Evolutionary conservation across 2,888 invertebrate genomes (phyloP).

Genomic region (Argyresthia albistria): DNA sequence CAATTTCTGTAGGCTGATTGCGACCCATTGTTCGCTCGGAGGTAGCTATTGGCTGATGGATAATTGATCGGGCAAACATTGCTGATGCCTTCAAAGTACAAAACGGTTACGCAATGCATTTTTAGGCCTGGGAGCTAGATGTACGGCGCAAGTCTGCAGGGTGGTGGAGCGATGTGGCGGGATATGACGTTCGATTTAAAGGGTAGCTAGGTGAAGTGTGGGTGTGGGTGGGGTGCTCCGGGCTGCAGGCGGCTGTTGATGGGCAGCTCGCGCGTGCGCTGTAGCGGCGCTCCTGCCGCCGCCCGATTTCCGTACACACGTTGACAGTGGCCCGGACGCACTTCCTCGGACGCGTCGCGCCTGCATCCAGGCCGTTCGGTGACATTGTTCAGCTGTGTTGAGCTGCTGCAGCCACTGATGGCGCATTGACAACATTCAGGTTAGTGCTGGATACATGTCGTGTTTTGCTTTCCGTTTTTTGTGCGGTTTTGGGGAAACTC

Average conservation of each 20-base stretch:
- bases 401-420: not conserved
- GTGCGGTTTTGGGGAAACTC: too few relatives aligned
- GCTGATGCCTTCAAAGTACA: conserved; percentile 14
- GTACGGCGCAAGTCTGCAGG: conserved; percentile 14
- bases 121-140: conserved; percentile 44
- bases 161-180: conserved; percentile 53
- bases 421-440: not conserved
- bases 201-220: conserved; percentile 39
- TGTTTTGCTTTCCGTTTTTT: too few relatives aligned
- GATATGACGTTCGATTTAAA: conserved; percentile 72
- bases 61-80: conserved; percentile 63
- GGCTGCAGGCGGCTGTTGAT: conserved; percentile 65
- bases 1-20: not conserved
- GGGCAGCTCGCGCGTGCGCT: conserved; percentile 70
- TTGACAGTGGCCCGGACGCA: conserved; percentile 74
- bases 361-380: conserved; percentile 20
- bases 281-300: conserved; percentile 42
- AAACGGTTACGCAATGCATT: conserved; percentile 72
- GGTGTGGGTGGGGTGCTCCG: conserved; percentile 22
- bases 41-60: conserved; percentile 17
- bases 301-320: conserved; percentile 75
- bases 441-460: not conserved
- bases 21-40: not conserved
- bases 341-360: conserved; percentile 64
- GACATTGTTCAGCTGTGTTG: not conserved